Conservation (phyloP, 2,888 invertebrate species). For the Drosophila hamatofila region DNA sequence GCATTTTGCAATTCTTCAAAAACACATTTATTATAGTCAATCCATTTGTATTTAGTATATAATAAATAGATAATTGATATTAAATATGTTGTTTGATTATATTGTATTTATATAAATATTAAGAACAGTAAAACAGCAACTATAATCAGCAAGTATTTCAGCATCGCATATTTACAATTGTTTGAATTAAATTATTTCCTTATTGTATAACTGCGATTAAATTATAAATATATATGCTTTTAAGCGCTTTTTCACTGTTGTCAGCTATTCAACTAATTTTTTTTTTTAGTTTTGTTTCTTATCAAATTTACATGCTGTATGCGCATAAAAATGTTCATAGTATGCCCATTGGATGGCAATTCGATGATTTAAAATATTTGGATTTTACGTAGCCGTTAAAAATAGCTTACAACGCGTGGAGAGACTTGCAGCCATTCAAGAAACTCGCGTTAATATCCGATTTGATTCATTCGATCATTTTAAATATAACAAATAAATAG, state of each 20-base stretch:
- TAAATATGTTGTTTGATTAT: constrained; percentile 9
- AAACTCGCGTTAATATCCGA: constrained; percentile 74
- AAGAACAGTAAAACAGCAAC: constrained; percentile 53
- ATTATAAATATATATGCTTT: constrained; percentile 63
- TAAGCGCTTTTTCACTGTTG: constrained; percentile 46
- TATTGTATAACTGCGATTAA: constrained; percentile 80
- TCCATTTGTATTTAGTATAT: constrained; percentile 3
- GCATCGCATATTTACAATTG: constrained; percentile 77
- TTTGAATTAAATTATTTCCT: constrained; percentile 54
- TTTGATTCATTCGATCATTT: constrained; percentile 50
- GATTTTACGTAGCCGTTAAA: constrained; percentile 70
- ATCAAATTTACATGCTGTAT: constrained; percentile 15
- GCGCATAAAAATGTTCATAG: constrained; percentile 56
- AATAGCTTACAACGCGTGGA: constrained; percentile 61
- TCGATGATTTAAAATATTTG: constrained; percentile 11
- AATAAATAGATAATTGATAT: constrained; percentile 1
- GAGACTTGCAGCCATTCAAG: constrained; percentile 86
- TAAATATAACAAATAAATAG: not conserved
- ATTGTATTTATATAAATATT: not conserved
- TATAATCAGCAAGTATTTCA: constrained; percentile 83
- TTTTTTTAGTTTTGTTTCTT: not conserved
- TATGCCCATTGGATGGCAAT: constrained; percentile 16
- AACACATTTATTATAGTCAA: constrained; percentile 49
- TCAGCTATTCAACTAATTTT: constrained; percentile 29
- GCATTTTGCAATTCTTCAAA: constrained; percentile 81